Base-by-base conservation (phyloP, 2,113 vertebrate species). In the Nothobranchius furzeri region DNA sequence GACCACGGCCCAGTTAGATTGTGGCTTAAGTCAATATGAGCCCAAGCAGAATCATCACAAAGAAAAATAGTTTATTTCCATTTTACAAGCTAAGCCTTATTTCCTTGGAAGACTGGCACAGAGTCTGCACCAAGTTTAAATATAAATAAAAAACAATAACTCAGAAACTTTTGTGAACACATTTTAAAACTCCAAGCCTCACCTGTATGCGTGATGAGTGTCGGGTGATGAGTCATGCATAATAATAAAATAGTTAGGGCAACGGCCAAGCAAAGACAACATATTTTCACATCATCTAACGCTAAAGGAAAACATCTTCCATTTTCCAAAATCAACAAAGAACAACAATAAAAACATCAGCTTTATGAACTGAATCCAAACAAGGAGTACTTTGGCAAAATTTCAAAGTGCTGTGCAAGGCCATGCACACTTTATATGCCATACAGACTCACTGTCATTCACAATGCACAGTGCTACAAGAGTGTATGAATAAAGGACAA, bases 391-490 rank as follows among this genome's bases (percentile, higher is more conserved):
- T 12, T 12, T 45, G 43, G 43, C 43, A 45, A 13, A 14, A 51
- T 43, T 77, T 73, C 25, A 61, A 15, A 75, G 20, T 45, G 51
- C 13, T n/a, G 37, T 35, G 37, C 20, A 56, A 8, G 58, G 3
- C 49, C 63, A 60, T 36, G 20, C 3, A 35, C 25, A n/a, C 35
- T 56, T 56, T 40, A 37, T 56, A n/a, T 45, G 51, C 24, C 43
- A 47, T 35, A 42, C 35, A 64, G 17, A 70, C 52, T 14, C n/a
- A 43, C 48, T 40, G 40, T 14, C 37, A 65, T 45, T 40, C 43
- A 63, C 42, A 56, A 25, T 68, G 60, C 7, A 47, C 17, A 40
- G n/a, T 15, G 6, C 30, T 77, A 50, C 47, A 49, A n/a, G 47
- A 10, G 24, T n/a, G 37, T 17, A 36, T 63, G 30, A 49, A 42